Evolutionary conservation across 2,888 invertebrate species (phyloP), one percentile per base, ranked within the genome.

Genomic region (Agrilus mali): DNA sequence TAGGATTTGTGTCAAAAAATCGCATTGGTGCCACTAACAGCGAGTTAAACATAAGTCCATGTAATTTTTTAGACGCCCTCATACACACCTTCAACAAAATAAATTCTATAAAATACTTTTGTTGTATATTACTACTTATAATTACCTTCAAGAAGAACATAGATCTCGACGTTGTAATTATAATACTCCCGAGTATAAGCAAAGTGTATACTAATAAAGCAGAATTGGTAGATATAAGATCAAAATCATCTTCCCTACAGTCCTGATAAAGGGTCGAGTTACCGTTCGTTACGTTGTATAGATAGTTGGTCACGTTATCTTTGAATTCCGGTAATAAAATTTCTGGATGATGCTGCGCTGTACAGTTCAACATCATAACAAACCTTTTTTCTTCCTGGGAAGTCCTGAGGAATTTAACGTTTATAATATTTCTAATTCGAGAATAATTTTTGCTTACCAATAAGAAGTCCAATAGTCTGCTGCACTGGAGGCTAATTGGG

Each of bases 1-100:
- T 80, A 1, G 90, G 83, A 68, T 92, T 93, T 0, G 71, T 76
- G 55, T 92, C 86, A 60, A 93, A 94, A 70, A 94, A 94, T 13
- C 77, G 66, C 76, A 90, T 85, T 0, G 82, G 81, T 0, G 86
- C 78, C 49, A 80, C 71, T 6, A 90, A 69, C 55, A 93, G 74
- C 38, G 82, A 77, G 36, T 74, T 68, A 64, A 93, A 90, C 89
- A 93, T 92, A n/a, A 70, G 71, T 55, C 84, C 78, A 63, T 94
- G 93, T 2, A 94, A 72, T 46, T 74, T 77, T 48, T 76, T 74
- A 0, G 88, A 86, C 0, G 88, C 77, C 10, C 73, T 77, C 75
- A 86, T 82, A 61, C 83, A 86, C 12, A 82, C 72, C 55, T 75
- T 75, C 64, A 13, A 41, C 36, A 20, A 2, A 10, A 27, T 8